Evolutionary conservation across 2,888 invertebrate genomes (phyloP).

Genomic region (Chalcis sispes): DNA sequence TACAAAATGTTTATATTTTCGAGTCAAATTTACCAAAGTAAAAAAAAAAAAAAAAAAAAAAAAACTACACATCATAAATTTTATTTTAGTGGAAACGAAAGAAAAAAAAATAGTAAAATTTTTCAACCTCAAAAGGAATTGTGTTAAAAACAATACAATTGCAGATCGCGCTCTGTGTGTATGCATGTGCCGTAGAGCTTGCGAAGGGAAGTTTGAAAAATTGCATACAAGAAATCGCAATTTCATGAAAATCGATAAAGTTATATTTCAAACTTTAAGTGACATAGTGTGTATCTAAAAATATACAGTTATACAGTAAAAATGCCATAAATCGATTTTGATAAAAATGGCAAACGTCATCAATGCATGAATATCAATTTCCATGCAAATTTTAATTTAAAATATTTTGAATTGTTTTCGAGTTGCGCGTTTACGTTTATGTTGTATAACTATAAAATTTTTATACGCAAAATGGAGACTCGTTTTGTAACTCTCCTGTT

Average conservation of each 20-base stretch:
- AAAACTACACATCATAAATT: not conserved
- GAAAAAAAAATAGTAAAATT: constrained; percentile 2
- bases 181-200: not conserved
- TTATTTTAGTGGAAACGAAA: not conserved
- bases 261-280: constrained; percentile 45
- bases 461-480: not conserved
- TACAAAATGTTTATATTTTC: not conserved
- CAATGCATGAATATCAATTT: constrained; percentile 44
- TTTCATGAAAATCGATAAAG: constrained; percentile 47
- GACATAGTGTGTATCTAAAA: constrained; percentile 20
- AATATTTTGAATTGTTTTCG: constrained; percentile 46
- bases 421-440: not conserved
- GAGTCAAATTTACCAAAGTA: not conserved
- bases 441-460: not conserved
- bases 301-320: constrained; percentile 6
- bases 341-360: constrained; percentile 51
- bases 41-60: not conserved
- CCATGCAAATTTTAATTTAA: constrained; percentile 51
- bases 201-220: constrained; percentile 41
- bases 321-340: constrained; percentile 49
- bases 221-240: constrained; percentile 44
- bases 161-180: not conserved
- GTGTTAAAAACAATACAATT: not conserved
- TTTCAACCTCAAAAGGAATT: constrained; percentile 21
- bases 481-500: constrained; percentile 9